Conservation (phyloP, 2,888 invertebrate species). For the Rotaria socialis region DNA sequence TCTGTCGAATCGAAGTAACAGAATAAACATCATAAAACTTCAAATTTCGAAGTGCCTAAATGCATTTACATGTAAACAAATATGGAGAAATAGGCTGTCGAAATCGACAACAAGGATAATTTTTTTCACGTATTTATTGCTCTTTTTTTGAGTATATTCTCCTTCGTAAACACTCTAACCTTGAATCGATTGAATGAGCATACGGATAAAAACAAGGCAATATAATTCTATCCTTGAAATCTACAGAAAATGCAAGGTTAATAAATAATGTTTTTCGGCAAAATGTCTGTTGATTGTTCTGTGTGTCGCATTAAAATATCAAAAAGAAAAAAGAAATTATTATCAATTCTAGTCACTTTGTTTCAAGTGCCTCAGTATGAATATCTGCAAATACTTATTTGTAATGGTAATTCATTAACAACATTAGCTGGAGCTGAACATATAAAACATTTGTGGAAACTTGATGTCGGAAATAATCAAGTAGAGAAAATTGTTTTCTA, state of each 20-base stretch:
- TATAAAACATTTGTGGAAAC: conserved; percentile 30
- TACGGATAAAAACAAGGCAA: no score
- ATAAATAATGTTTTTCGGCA: no score
- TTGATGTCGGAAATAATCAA: conserved; percentile 24
- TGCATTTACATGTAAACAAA: neutral
- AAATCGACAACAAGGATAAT: neutral
- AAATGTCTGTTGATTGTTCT: no score
- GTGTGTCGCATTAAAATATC: no score
- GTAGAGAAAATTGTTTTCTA: neutral
- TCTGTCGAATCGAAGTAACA: neutral
- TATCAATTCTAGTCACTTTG: neutral
- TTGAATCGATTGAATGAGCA: no score
- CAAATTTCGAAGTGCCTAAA: neutral
- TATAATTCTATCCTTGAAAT: no score
- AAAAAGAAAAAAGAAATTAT: no score
- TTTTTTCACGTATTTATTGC: no score
- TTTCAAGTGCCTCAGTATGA: conserved; percentile 24
- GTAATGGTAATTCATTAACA: conserved; percentile 16
- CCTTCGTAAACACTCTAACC: no score
- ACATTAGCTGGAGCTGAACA: conserved; percentile 7
- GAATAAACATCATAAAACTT: neutral
- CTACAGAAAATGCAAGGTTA: no score
- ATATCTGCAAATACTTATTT: conserved; percentile 30
- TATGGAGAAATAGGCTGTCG: no score
- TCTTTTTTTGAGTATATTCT: no score